Evolutionary conservation across 1,140 invertebrate genomes (phyloP).

Genomic region (Pteromalus puparum): DNA sequence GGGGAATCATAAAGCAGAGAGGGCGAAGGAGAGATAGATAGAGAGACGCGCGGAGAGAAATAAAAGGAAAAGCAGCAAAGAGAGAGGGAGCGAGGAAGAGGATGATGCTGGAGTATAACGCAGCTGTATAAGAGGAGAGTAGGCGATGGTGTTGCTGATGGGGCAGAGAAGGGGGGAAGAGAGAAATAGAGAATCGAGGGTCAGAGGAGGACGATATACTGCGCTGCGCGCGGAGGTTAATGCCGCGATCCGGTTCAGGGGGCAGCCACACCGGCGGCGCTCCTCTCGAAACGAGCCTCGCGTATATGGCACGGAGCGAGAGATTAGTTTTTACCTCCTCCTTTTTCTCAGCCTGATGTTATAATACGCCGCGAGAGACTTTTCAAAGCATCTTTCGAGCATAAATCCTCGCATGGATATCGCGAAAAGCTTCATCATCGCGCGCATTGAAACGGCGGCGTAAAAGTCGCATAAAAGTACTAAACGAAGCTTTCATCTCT

Average conservation of each 20-base stretch:
- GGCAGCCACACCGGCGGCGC: slow-evolving; percentile 60
- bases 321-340: background rate
- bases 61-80: background rate
- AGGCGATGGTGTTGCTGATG: slow-evolving; percentile 47
- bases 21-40: background rate
- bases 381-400: too few species aligned
- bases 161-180: slow-evolving; percentile 5
- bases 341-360: background rate
- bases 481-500: slow-evolving; percentile 4
- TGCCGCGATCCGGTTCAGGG: slow-evolving; percentile 70
- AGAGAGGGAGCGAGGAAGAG: background rate
- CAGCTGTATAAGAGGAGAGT: background rate
- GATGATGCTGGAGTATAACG: slow-evolving; percentile 39
- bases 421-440: background rate
- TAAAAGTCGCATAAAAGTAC: background rate
- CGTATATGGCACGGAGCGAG: background rate
- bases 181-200: slow-evolving; percentile 40
- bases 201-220: slow-evolving; percentile 59
- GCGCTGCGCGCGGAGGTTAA: slow-evolving; percentile 63
- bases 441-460: background rate
- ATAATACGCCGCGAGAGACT: background rate
- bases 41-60: slow-evolving; percentile 4
- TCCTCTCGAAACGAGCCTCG: slow-evolving; percentile 2
- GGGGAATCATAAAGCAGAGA: slow-evolving; percentile 32
- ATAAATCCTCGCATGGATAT: too few species aligned